Base-by-base conservation (phyloP, 2,888 invertebrate species). In the Hydrotaea cyrtoneurina region DNA sequence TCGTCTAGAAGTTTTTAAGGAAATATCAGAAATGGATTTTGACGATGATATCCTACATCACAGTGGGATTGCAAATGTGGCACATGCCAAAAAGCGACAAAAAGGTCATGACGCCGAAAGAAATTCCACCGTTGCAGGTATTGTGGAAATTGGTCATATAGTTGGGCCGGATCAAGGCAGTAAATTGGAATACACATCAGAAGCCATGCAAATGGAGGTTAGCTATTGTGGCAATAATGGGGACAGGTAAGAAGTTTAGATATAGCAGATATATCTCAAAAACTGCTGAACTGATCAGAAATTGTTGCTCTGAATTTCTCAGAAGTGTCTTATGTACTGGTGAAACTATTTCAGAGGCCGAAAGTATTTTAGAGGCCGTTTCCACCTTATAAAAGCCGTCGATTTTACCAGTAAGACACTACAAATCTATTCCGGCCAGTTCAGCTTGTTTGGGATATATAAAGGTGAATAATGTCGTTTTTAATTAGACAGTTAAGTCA, bases 21-120 rank as follows among this genome's bases (percentile, higher is more conserved):
- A 95, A 91, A 96, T 96, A 72, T 94, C 95, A 86, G 94, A 95
- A 91, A 94, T 95, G 93, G 95, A 95, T 85, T 96, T 94, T 86
- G 96, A 96, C 86, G 95, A 95, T 78, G 95, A 95, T 85, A 94
- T 95, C 69, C 90, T 95, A 13, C 94, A 95, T 90, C 95, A 95
- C 62, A 95, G 95, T 74, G 94, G 94, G 66, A 39, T 8, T 13
- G 86, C 86, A 39, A 64, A 81, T 0, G 23, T 62, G 19, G 82
- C 79, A 53, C 87, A 80, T 84, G n/a, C 19, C 4, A 89, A 86
- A 36, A 89, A 87, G 73, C 87, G 88, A 0, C 72, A 62, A 3
- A 83, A 78, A 64, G 55, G 0, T 15, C 36, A 11, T 15, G 72
- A 85, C 80, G 78, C 84, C 21, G 23, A 46, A 0, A 31, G 17